These are phyloP conservation scores for Chloroceryle aenea DNA, from an alignment of 2,113 vertebrate species.

Conservation along the genomic window DNA sequence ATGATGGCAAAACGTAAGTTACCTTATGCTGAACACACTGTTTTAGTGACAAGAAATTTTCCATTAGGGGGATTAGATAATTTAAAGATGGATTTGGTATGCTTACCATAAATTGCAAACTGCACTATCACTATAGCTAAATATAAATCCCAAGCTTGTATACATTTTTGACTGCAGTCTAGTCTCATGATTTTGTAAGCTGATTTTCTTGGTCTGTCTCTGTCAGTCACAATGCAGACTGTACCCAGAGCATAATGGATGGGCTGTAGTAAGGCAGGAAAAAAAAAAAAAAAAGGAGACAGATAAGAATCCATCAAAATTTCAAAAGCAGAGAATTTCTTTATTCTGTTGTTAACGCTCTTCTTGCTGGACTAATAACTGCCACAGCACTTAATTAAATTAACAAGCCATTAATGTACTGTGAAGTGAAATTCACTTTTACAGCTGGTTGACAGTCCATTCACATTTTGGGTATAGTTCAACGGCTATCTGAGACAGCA, in stretches of 20 bases:
- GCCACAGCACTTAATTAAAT: background rate
- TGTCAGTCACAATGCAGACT: background rate
- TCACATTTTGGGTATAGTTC: background rate
- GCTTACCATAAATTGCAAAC: background rate
- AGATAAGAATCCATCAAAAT: background rate
- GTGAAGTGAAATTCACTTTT: background rate
- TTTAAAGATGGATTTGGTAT: background rate
- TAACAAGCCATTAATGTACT: background rate
- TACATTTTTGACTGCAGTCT: background rate
- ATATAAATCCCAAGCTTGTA: background rate
- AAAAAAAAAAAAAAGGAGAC: background rate
- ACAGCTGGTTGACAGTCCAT: background rate
- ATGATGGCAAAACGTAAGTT: background rate
- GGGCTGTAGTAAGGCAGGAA: background rate
- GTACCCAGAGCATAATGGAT: background rate
- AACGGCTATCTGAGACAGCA: background rate
- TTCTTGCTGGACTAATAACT: background rate
- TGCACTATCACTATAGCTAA: background rate
- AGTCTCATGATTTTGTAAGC: background rate
- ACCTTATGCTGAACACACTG: background rate
- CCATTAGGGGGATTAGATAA: background rate
- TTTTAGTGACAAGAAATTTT: background rate
- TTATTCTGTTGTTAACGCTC: background rate
- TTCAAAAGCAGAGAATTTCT: background rate
- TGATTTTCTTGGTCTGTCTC: background rate